These are phyloP conservation scores for Marasmarcha lunaedactyla DNA, from an alignment of 2,888 invertebrate genomes.

Conservation along the genomic window DNA sequence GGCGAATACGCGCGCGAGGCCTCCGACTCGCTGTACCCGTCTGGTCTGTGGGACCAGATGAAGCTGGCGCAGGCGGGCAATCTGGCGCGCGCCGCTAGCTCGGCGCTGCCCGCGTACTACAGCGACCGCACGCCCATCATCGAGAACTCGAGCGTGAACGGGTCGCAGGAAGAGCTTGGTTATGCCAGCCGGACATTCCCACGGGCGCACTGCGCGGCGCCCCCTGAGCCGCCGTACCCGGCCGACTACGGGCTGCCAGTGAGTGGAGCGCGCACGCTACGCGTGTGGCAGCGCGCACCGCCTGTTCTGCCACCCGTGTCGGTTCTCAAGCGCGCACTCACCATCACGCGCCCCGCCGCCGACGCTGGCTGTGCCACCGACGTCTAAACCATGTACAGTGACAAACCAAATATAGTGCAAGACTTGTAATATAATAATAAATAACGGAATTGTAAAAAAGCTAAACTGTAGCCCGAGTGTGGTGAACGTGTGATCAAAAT, in stretches of 20 bases:
- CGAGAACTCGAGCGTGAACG: slow-evolving; percentile 69
- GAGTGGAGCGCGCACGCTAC: slow-evolving; percentile 78
- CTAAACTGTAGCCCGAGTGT: slow-evolving; percentile 19
- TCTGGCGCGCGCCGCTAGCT: slow-evolving; percentile 70
- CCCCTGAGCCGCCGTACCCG: slow-evolving; percentile 74
- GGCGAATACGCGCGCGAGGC: slow-evolving; percentile 84
- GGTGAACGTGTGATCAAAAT: slow-evolving; percentile 34
- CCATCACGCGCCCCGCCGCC: slow-evolving; percentile 86
- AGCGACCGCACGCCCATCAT: slow-evolving; percentile 84
- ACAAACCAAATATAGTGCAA: neutral
- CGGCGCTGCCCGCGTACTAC: slow-evolving; percentile 72
- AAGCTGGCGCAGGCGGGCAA: slow-evolving; percentile 61
- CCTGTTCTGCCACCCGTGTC: slow-evolving; percentile 89
- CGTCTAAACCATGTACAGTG: slow-evolving; percentile 69
- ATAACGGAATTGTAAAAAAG: slow-evolving; percentile 38
- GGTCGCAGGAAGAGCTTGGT: slow-evolving; percentile 72
- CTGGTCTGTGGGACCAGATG: slow-evolving; percentile 81
- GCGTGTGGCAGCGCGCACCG: slow-evolving; percentile 89
- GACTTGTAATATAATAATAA: neutral
- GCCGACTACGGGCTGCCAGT: slow-evolving; percentile 84
- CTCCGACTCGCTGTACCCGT: slow-evolving; percentile 82
- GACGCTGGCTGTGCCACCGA: slow-evolving; percentile 94
- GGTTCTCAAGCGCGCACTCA: slow-evolving; percentile 85
- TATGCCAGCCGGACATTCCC: slow-evolving; percentile 74
- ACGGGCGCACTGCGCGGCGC: slow-evolving; percentile 51